Evolutionary conservation across 2,797 vertebrate genomes (phyloP).

Genomic region (Vipera latastei): DNA sequence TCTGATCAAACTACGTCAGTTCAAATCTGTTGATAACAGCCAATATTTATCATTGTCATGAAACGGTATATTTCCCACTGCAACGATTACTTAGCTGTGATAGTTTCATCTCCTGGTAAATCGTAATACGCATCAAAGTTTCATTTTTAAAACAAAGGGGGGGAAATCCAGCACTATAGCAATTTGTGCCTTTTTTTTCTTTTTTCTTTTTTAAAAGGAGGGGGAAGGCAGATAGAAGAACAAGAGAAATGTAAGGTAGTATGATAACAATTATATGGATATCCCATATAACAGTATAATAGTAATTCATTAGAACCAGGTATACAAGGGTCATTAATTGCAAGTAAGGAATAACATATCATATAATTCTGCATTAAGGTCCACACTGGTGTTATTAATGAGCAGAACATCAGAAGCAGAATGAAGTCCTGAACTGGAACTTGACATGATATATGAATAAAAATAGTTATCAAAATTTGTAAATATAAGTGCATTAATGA

Average conservation of each 20-base stretch:
- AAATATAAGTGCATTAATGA: neutral
- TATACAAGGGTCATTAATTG: neutral
- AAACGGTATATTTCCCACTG: neutral
- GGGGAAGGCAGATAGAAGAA: neutral
- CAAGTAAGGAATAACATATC: neutral
- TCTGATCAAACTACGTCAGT: neutral
- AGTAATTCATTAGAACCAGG: neutral
- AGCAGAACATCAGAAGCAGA: neutral
- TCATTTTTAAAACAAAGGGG: neutral
- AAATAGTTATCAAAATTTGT: neutral
- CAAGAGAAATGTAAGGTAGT: neutral
- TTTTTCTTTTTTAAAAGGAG: neutral
- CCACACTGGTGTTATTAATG: neutral
- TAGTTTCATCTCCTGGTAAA: neutral
- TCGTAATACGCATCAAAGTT: neutral
- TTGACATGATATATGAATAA: neutral
- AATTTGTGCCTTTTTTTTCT: neutral
- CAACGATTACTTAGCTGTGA: neutral
- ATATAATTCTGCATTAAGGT: neutral
- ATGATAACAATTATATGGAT: neutral
- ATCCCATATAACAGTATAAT: neutral
- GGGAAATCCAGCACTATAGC: neutral
- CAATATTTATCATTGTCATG: neutral
- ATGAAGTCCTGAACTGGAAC: neutral
- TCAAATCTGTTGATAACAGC: neutral